Evolutionary conservation across 2,888 invertebrate species (phyloP).

Genomic region (Petrolisthes cinctipes): DNA sequence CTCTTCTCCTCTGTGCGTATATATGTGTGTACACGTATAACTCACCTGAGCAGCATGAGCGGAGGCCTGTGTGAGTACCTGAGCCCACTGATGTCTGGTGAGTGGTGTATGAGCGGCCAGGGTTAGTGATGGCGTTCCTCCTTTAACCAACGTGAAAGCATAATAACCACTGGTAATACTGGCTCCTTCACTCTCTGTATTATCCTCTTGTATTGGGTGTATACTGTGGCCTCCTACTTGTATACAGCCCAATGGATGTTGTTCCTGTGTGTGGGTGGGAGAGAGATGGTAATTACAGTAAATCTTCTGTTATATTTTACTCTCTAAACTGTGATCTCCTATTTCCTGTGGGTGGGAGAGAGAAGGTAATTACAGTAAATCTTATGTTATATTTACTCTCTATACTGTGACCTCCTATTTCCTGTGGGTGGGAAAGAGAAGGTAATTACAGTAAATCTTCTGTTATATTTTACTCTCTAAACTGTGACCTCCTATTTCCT

Average conservation of each 20-base stretch:
- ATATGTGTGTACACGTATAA: neutral
- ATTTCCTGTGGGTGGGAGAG: too few relatives aligned
- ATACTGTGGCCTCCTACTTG: constrained; percentile 61
- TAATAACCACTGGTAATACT: constrained; percentile 38
- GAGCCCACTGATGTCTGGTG: constrained; percentile 81
- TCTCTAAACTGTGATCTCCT: too few relatives aligned
- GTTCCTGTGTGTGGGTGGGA: constrained; percentile 44
- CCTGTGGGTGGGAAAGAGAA: too few relatives aligned
- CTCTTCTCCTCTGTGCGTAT: too few relatives aligned
- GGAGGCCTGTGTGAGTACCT: constrained; percentile 83
- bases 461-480: neutral
- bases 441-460: too few relatives aligned
- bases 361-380: too few relatives aligned
- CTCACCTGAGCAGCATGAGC: constrained; percentile 79
- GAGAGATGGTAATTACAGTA: too few relatives aligned
- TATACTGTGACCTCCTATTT: too few relatives aligned
- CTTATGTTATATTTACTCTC: too few relatives aligned
- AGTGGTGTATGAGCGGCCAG: constrained; percentile 85
- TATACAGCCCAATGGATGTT: constrained; percentile 59
- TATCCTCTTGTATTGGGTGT: constrained; percentile 45
- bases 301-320: neutral
- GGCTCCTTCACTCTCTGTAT: neutral
- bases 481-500: too few relatives aligned
- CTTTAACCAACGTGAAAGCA: constrained; percentile 61
- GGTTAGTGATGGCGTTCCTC: constrained; percentile 73